These are phyloP conservation scores for Conus betulinus DNA, from an alignment of 1,140 invertebrate genomes.

Conservation along the genomic window DNA sequence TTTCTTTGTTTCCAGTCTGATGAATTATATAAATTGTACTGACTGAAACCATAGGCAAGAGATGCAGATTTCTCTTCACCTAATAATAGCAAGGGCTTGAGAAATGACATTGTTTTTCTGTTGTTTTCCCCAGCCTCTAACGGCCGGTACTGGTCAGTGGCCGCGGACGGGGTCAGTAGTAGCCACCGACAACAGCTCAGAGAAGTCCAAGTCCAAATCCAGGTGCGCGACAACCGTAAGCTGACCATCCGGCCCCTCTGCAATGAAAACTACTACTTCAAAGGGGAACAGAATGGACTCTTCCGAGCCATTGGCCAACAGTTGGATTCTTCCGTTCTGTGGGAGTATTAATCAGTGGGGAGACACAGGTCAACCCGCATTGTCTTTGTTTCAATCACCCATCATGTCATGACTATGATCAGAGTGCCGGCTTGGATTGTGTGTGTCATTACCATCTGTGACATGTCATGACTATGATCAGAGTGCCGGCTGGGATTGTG, in stretches of 20 bases:
- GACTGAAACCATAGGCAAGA: too few species aligned
- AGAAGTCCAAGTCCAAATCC: conserved; percentile 89
- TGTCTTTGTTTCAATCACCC: too few species aligned
- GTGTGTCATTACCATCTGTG: too few species aligned
- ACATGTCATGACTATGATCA: too few species aligned
- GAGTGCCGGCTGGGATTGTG: too few species aligned
- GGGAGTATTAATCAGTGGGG: conserved; percentile 67
- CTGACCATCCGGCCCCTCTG: conserved; percentile 88
- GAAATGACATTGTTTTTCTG: background rate
- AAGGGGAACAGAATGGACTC: conserved; percentile 95
- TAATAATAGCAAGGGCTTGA: too few species aligned
- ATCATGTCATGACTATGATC: too few species aligned
- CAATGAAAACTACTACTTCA: conserved; percentile 82
- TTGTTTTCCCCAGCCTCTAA: conserved; percentile 84
- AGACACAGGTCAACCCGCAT: too few species aligned
- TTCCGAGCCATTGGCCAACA: conserved; percentile 90
- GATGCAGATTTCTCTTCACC: too few species aligned
- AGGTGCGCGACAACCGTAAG: conserved; percentile 92
- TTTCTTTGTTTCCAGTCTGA: too few species aligned
- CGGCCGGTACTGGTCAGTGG: conserved; percentile 87
- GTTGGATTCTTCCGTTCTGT: conserved; percentile 55
- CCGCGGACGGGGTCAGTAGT: conserved; percentile 87
- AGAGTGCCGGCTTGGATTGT: too few species aligned
- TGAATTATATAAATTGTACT: too few species aligned
- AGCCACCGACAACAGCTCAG: conserved; percentile 86